Evolutionary conservation across 2,113 vertebrate species (phyloP), one percentile per base, ranked within the genome.

Genomic region (Sander lucioperca): DNA sequence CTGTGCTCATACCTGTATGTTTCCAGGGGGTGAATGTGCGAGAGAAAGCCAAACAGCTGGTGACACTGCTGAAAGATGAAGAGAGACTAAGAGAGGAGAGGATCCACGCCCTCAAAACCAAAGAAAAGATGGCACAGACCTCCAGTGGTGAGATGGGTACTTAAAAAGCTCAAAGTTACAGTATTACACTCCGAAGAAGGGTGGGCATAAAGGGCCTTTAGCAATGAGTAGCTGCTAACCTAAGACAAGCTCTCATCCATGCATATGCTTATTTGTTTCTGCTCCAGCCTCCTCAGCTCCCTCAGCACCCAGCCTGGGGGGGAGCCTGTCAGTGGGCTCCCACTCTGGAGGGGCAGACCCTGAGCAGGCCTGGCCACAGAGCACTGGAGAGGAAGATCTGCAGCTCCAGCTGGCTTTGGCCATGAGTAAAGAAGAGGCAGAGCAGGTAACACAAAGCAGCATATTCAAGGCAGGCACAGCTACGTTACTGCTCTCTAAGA

Each of bases 341-440:
- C 92, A 93, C n/a, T 92, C 94, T 51, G 90, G 92, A 57, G 95
- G 95, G 0, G 88, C 96, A 0, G 97, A 97, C 82, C 93, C 96
- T 0, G 97, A 98, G 69, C 97, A 98, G 90, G 97, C 97, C 0
- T 98, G 97, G 97, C 97, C 97, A 0, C 97, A 98, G 92, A 98
- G 97, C 94, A 96, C 96, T 0, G 97, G 97, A 48, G 97, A 98
- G 79, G 97, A 98, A 84, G 97, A 98, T 85, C 92, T 98, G 64
- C 97, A 98, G 93, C 94, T 98, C 18, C 97, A 98, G 94, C 83
- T 98, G 85, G 97, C 97, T 65, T 85, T 98, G 88, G 97, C 97
- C 81, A 98, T 98, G 97, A 98, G 97, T 92, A 98, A 98, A 93
- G 97, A 98, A 91, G 97, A 98, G 89, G 97, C 97, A 0, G 96